Evolutionary conservation across 37 sponge, comb jelly and placozoan genomes (phyloP).

Genomic region (Spongilla lacustris): DNA sequence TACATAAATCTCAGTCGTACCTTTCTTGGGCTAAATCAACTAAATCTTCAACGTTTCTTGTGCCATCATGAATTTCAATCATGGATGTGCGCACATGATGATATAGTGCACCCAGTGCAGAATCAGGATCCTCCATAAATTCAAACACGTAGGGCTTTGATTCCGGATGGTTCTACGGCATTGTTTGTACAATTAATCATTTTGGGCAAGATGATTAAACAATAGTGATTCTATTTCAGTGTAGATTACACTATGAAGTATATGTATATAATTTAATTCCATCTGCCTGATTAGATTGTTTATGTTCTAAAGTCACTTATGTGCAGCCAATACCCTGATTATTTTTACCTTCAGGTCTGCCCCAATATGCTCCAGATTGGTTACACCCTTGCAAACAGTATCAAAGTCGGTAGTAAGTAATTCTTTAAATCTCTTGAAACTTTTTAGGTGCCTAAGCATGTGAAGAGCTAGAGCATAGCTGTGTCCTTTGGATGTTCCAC

Average conservation of each 20-base stretch:
- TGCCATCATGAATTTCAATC: slow-evolving; percentile 9
- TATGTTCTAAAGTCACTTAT: too few relatives aligned
- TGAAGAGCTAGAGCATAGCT: slow-evolving; percentile 64
- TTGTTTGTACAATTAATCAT: too few relatives aligned
- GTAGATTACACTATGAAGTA: too few relatives aligned
- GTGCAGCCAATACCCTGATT: too few relatives aligned
- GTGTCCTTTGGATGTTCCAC: slow-evolving; percentile 65
- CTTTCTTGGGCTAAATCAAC: too few relatives aligned
- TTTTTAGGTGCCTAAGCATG: slow-evolving; percentile 46
- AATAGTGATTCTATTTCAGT: too few relatives aligned
- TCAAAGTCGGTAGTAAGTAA: too few relatives aligned
- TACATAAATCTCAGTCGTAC: too few relatives aligned
- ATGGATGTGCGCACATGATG: slow-evolving; percentile 28
- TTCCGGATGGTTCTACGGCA: slow-evolving; percentile 22
- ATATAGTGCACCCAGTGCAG: slow-evolving; percentile 37
- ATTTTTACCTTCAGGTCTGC: background rate
- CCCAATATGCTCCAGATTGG: slow-evolving; percentile 35
- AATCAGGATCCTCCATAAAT: slow-evolving; percentile 33
- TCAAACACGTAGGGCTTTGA: slow-evolving; percentile 43
- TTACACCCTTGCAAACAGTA: background rate
- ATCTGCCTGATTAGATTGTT: too few relatives aligned
- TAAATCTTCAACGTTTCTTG: background rate
- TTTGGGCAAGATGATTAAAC: too few relatives aligned
- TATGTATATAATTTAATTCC: too few relatives aligned
- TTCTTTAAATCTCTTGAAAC: slow-evolving; percentile 47